Base-by-base conservation (phyloP, 1,140 invertebrate species). In the Latrodectus geometricus region DNA sequence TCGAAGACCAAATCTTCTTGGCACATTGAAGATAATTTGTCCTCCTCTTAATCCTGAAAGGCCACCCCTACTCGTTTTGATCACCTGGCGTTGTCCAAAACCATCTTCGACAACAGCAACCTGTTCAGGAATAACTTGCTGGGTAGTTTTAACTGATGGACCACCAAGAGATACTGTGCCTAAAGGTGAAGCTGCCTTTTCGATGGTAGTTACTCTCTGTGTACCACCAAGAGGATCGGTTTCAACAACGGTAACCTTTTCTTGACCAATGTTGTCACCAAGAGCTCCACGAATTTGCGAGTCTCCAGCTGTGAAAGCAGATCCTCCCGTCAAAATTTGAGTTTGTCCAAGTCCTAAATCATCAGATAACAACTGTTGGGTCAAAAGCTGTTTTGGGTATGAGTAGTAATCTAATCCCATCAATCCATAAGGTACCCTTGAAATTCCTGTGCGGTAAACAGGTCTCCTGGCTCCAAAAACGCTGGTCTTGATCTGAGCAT, bases 331-430 rank as follows among this genome's bases (percentile, higher is more conserved):
- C 21, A 79, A 74, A 72, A 87, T 80, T 9, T 52, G 49, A 4
- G 68, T 66, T 23, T 87, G 85, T 65, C 85, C 52, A 4, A 73
- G 35, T 65, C 81, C 77, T 21, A 87, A 79, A 52, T 21, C 77
- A 68, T 23, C 85, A 66, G 20, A 68, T 52, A 69, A 9, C 69
- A 14, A 17, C 17, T 68, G 65, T 66, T 76, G 68, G 4, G 15
- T 21, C 15, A 87, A 20, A 23, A 87, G 56, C 9, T 72, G 35
- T 9, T 50, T 65, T 15, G 85, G 85, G 48, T 87, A 87, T 35
- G 85, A 87, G n/a, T 80, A 73, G 21, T 79, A 87, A 74, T 87
- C 85, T 48, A 73, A 68, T 50, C 85, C 85, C 54, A 66, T 73
- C n/a, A 87, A 15, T 11, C 85, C 85, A 52, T 23, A 87, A 15